A percentile compares a stretch with the other conserved stretches of the same genome.
Conservation (phyloP, 1,140 invertebrate genomes). For the Drosophila subobscura region DNA sequence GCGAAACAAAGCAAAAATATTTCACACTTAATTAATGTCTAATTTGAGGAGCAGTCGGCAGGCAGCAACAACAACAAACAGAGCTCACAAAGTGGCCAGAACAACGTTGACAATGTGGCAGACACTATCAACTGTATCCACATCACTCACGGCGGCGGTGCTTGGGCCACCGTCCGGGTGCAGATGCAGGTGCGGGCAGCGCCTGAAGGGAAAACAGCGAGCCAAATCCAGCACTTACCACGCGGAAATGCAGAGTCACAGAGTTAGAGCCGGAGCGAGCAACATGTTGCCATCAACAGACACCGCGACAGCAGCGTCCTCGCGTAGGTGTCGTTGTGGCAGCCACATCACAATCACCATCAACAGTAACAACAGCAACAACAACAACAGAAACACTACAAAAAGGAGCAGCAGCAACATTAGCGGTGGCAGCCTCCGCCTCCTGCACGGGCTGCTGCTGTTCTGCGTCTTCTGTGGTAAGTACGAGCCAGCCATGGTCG, state of each 20-base stretch:
- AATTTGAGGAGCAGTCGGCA: constrained; percentile 2
- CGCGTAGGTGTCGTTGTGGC: constrained; percentile 59
- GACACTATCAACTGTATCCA: constrained; percentile 66
- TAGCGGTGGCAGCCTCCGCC: constrained; percentile 5
- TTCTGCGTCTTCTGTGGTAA: constrained; percentile 70
- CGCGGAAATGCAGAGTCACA: constrained; percentile 70
- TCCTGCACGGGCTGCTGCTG: constrained; percentile 48
- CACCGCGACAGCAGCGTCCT: constrained; percentile 24
- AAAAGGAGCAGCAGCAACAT: constrained; percentile 26
- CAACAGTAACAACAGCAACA: constrained; percentile 9
- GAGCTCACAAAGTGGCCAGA: constrained; percentile 38
- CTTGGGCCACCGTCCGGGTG: too few relatives aligned
- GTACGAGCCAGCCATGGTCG: constrained; percentile 54
- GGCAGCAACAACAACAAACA: constrained; percentile 4
- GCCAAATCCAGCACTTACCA: constrained; percentile 44
- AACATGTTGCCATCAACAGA: constrained; percentile 68
- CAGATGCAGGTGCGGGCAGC: constrained; percentile 19
- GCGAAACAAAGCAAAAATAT: constrained; percentile 31
- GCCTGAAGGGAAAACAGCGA: constrained; percentile 38
- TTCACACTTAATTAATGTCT: constrained; percentile 79
- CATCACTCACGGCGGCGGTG: constrained; percentile 54
- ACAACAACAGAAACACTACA: constrained; percentile 5
- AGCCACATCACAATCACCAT: constrained; percentile 33
- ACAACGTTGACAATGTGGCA: constrained; percentile 72
- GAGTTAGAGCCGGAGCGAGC: constrained; percentile 17